A percentile compares a stretch with the other conserved stretches of the same genome.
Conservation (phyloP, 2,113 vertebrate genomes). For the Anolis sagrei region DNA sequence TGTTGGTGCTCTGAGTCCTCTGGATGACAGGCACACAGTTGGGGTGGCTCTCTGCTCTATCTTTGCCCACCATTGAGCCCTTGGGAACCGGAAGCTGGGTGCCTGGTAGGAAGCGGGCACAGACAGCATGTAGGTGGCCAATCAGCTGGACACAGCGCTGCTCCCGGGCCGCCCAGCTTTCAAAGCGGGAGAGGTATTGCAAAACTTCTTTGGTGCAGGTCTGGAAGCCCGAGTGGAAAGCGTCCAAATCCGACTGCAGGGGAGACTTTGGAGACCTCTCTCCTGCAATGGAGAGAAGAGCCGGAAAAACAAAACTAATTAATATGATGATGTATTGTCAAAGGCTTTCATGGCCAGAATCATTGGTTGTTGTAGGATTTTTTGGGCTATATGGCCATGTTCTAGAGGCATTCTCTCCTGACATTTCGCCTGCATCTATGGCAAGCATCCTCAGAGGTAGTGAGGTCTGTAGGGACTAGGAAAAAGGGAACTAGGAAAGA, state of each 20-base stretch:
- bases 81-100: slow-evolving; percentile 76
- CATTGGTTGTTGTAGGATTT: no score
- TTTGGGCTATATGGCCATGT: no score
- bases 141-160: slow-evolving; percentile 91
- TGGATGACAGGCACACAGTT: slow-evolving; percentile 97
- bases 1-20: slow-evolving; percentile 82
- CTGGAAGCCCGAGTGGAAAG: slow-evolving; percentile 95
- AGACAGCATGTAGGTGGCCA: slow-evolving; percentile 88
- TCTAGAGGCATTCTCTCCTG: no score
- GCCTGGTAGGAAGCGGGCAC: slow-evolving; percentile 84
- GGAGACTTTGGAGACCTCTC: slow-evolving; percentile 87
- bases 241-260: slow-evolving; percentile 89
- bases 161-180: slow-evolving; percentile 91
- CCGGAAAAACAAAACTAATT: no score
- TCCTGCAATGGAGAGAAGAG: slow-evolving; percentile 72
- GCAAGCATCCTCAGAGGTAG: no score
- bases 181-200: slow-evolving; percentile 90
- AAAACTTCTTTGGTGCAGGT: slow-evolving; percentile 95
- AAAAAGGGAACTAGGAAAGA: no score
- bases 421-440: no score
- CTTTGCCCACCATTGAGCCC: slow-evolving; percentile 70
- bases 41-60: slow-evolving; percentile 82
- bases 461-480: no score
- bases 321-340: no score
- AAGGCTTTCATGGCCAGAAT: no score